Percentiles rank a stretch among this genome's conserved stretches.
Conservation (phyloP, 2,888 invertebrate genomes). For the Ceraclea dissimilis region DNA sequence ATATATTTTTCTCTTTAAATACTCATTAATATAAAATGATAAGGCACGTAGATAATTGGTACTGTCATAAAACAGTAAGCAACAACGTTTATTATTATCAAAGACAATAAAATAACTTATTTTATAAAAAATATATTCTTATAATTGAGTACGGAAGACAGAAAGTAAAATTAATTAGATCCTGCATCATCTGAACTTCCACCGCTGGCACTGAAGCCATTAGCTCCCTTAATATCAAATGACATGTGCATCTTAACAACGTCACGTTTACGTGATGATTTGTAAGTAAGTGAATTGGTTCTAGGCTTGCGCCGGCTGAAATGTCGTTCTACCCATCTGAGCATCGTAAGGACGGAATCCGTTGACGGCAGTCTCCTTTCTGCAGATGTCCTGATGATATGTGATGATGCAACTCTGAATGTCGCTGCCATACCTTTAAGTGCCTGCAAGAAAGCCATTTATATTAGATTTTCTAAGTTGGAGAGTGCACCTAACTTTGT, state of each 20-base stretch:
- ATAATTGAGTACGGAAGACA: too few species aligned
- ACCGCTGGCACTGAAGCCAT: conserved; percentile 19
- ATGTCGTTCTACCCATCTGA: conserved; percentile 85
- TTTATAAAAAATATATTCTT: too few species aligned
- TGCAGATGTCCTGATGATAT: conserved; percentile 78
- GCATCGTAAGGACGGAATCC: conserved; percentile 81
- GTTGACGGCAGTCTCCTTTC: conserved; percentile 81
- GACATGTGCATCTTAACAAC: conserved; percentile 75
- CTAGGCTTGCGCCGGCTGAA: conserved; percentile 71
- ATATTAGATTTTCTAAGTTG: neutral
- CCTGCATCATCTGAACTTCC: conserved; percentile 19
- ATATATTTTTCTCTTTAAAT: too few species aligned
- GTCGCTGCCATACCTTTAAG: conserved; percentile 90
- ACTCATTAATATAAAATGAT: too few species aligned
- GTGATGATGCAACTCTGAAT: conserved; percentile 79
- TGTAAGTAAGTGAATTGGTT: conserved; percentile 58
- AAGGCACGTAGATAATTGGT: too few species aligned
- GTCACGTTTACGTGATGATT: conserved; percentile 54
- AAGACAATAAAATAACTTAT: too few species aligned
- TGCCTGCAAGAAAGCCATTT: conserved; percentile 48
- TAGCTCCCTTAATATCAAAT: conserved; percentile 42
- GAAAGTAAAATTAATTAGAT: neutral
- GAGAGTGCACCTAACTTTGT: neutral
- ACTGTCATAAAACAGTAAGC: too few species aligned
- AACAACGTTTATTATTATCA: neutral